Conservation (phyloP, 2,113 vertebrate genomes). For the Alethe castanea region DNA sequence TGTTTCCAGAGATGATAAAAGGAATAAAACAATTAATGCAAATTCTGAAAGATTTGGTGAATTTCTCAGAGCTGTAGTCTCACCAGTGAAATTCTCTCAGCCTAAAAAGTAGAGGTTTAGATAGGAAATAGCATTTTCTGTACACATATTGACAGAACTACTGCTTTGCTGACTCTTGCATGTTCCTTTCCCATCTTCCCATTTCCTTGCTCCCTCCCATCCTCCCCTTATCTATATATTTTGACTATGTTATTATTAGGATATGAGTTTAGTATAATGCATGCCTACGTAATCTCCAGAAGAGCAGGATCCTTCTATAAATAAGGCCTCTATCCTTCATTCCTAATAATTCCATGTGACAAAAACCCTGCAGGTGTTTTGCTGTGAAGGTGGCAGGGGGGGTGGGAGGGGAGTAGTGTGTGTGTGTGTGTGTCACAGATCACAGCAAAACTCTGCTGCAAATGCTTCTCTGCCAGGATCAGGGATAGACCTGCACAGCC, state of each 20-base stretch:
- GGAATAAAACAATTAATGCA: background rate
- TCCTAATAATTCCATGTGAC: background rate
- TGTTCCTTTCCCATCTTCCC: background rate
- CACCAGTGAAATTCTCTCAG: background rate
- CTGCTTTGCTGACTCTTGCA: background rate
- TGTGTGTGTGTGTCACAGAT: background rate
- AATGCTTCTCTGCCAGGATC: background rate
- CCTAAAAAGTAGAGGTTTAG: background rate
- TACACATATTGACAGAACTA: background rate
- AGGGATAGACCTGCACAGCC: background rate
- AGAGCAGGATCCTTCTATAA: background rate
- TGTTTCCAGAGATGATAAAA: background rate
- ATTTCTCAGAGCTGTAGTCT: background rate
- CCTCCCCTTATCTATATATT: background rate
- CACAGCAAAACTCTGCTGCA: background rate
- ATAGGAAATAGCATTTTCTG: background rate
- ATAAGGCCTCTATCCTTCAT: background rate
- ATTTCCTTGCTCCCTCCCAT: background rate
- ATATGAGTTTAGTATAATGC: background rate
- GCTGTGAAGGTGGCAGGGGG: fast-evolving
- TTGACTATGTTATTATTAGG: background rate
- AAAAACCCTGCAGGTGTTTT: background rate
- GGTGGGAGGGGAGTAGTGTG: too few species aligned
- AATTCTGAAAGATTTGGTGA: background rate
- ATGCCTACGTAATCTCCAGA: background rate